A percentile compares a stretch with the other conserved stretches of the same genome.
Evolutionary conservation across 1,140 invertebrate genomes (phyloP).

Genomic region (Stenopsyche tienmushanensis): DNA sequence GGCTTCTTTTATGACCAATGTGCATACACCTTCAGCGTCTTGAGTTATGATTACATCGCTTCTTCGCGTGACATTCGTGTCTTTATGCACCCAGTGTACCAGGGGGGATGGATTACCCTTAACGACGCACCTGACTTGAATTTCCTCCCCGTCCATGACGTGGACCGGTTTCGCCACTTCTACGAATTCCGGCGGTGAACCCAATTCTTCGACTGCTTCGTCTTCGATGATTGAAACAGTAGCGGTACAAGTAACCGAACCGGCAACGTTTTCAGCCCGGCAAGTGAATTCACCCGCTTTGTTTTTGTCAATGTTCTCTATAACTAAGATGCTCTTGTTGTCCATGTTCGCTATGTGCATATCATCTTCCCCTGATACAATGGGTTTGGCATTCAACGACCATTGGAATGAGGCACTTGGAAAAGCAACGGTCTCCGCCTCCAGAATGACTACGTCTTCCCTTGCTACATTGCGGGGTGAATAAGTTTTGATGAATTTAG

Average conservation of each 20-base stretch:
- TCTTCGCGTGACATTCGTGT: constrained; percentile 69
- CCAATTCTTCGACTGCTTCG: constrained; percentile 49
- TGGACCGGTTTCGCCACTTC: constrained; percentile 69
- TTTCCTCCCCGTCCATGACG: constrained; percentile 92
- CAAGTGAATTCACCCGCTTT: constrained; percentile 81
- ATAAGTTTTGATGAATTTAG: constrained; percentile 71
- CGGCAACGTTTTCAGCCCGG: constrained; percentile 83
- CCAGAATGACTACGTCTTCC: constrained; percentile 77
- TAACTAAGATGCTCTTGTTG: constrained; percentile 79
- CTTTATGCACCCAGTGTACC: constrained; percentile 80
- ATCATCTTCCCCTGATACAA: constrained; percentile 60
- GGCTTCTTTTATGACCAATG: constrained; percentile 85
- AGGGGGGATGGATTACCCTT: constrained; percentile 79
- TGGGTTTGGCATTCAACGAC: constrained; percentile 70
- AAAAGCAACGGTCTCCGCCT: constrained; percentile 72
- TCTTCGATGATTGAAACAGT: constrained; percentile 69
- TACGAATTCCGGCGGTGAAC: constrained; percentile 73
- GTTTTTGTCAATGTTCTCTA: constrained; percentile 73
- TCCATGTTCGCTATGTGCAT: constrained; percentile 71
- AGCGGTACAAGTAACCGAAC: constrained; percentile 81
- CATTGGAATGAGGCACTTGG: constrained; percentile 84
- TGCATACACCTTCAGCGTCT: constrained; percentile 76
- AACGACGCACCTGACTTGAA: constrained; percentile 74
- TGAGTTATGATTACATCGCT: constrained; percentile 77
- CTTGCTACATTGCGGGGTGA: constrained; percentile 69